Base-by-base conservation (phyloP, 1,140 invertebrate genomes). In the Rhopalosiphum maidis region DNA sequence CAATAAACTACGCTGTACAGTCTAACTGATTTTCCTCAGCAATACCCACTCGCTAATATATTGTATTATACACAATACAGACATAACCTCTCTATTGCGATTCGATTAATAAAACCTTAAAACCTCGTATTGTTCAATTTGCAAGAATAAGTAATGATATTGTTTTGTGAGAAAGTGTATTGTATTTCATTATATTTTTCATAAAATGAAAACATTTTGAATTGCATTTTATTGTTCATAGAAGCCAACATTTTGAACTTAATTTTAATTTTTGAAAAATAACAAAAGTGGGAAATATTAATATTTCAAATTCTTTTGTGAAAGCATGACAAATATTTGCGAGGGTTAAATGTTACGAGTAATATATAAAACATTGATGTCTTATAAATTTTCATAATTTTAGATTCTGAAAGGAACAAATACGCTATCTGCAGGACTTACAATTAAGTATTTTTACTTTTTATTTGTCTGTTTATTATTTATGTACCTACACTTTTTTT, bases 111-210 rank as follows among this genome's bases (percentile, higher is more conserved):
- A 77, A 77, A 77, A 77, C 60, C 60, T 4, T 77, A 77, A 21
- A 77, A 77, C 60, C 30, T 77, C n/a, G n/a, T 77, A 77, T 77
- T 77, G 60, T n/a, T 77, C 30, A n/a, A n/a, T 77, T n/a, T 77
- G 15, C 18, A n/a, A 18, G 30, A 77, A 77, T 77, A 77, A n/a
- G 60, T 77, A n/a, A 77, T n/a, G n/a, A 68, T 77, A 77, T n/a
- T 77, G 30, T 77, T n/a, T 77, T 77, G 41, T 85, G 22, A 0
- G 3, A 85, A 43, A 25, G 83, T 85, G 43, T 85, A 85, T 11
- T 85, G 9, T 41, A 85, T 23, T 85, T 85, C 37, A 37, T 41
- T 83, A 11, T 25, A 25, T 23, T 3, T 43, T 85, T 11, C 23
- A 25, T 43, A 22, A 85, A 85, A 85, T 85, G 15, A 43, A 43